phyloP scores from a whole-genome alignment of 1,140 invertebrate genomes.

The Popillia japonica region DNA sequence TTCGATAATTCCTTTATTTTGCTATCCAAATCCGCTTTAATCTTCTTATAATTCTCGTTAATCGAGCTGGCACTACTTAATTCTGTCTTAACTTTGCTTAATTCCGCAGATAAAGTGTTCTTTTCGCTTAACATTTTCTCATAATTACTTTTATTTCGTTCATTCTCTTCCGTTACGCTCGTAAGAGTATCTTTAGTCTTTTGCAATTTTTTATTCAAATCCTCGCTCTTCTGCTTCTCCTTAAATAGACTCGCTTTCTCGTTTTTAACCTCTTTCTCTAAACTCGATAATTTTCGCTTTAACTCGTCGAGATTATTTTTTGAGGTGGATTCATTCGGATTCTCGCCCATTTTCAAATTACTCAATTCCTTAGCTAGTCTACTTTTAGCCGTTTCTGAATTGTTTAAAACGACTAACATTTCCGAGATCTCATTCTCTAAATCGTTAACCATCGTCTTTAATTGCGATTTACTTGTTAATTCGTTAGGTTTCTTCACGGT shows the following conservation, averaged over 20 bases:
- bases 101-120: conserved; percentile 66
- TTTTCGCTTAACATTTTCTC: conserved; percentile 64
- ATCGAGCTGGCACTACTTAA: conserved; percentile 41
- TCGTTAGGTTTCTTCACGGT: conserved; percentile 75
- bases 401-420: conserved; percentile 69
- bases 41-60: conserved; percentile 24
- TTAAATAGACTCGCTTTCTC: conserved; percentile 63
- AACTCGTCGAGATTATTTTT: conserved; percentile 52
- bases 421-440: conserved; percentile 80
- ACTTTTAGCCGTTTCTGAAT: conserved; percentile 65
- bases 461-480: conserved; percentile 72
- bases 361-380: conserved; percentile 62
- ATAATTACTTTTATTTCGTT: conserved; percentile 61
- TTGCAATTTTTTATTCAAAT: conserved; percentile 61
- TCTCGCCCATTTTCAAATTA: conserved; percentile 49
- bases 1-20: conserved; percentile 68
- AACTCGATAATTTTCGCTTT: conserved; percentile 47
- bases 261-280: conserved; percentile 61
- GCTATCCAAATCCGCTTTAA: conserved; percentile 60
- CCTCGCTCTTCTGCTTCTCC: conserved; percentile 63
- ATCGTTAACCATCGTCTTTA: conserved; percentile 81
- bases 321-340: conserved; percentile 61
- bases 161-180: conserved; percentile 62
- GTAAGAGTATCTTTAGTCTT: conserved; percentile 62
- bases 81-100: conserved; percentile 66